phyloP scores from a whole-genome alignment of 1,140 invertebrate species.

The Euwallacea similis region DNA sequence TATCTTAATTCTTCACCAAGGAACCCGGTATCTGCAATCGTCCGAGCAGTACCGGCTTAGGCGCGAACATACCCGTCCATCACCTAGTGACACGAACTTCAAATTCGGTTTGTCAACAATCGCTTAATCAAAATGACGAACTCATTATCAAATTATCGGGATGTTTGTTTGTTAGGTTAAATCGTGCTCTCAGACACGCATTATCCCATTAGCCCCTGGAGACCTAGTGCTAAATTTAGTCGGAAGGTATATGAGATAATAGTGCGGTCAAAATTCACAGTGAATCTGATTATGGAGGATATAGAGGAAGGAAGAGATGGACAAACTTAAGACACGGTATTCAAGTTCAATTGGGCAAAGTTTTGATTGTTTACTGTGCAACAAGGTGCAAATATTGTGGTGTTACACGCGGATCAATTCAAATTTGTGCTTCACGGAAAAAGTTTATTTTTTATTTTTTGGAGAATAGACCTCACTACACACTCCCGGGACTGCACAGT shows the following conservation, averaged over 20 bases:
- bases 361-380: no score
- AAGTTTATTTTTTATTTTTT: no score
- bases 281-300: constrained; percentile 1
- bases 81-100: constrained; percentile 1
- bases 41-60: no score
- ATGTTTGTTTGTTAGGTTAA: constrained; percentile 23
- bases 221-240: constrained; percentile 20
- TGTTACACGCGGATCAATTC: no score
- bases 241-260: constrained; percentile 8
- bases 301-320: constrained; percentile 5
- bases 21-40: no score
- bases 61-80: not conserved
- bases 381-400: no score
- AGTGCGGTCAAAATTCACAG: constrained; percentile 21
- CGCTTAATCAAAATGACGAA: constrained; percentile 11
- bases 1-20: no score
- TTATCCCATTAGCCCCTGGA: constrained; percentile 18
- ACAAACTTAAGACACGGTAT: not conserved
- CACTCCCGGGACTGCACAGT: no score
- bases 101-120: constrained; percentile 31
- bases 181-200: constrained; percentile 10
- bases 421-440: no score
- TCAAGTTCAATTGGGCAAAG: no score
- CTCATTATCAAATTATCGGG: constrained; percentile 32
- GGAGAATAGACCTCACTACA: no score